Conservation (phyloP, 2,888 invertebrate species). For the Melieria crassipennis region DNA sequence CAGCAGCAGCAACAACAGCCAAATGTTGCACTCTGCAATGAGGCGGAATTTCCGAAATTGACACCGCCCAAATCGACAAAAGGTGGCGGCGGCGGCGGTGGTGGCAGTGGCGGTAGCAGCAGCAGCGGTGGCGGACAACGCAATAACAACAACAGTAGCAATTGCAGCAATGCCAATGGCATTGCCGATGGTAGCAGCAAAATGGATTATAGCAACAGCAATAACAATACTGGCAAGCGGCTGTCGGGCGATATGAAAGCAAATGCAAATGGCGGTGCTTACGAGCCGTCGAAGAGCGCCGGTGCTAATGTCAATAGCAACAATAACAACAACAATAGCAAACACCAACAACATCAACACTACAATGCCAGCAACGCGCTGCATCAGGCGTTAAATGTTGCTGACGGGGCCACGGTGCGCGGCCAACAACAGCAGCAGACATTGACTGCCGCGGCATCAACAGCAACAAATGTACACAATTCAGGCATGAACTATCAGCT, state of each 20-base stretch:
- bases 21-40: conserved; percentile 59
- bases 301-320: conserved; percentile 34
- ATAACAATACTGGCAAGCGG: conserved; percentile 44
- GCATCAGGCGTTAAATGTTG: conserved; percentile 44
- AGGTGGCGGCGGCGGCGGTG: conserved; percentile 45
- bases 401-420: conserved; percentile 26
- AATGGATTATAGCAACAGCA: conserved; percentile 45
- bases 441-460: conserved; percentile 26
- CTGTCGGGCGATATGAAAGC: conserved; percentile 49
- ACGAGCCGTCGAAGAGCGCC: conserved; percentile 19
- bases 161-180: conserved; percentile 40
- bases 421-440: conserved; percentile 1
- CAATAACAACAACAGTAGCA: conserved; percentile 47
- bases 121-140: conserved; percentile 26
- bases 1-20: conserved; percentile 46
- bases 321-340: conserved; percentile 38
- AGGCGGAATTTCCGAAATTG: conserved; percentile 65
- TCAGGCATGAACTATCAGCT: conserved; percentile 59
- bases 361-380: conserved; percentile 42
- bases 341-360: conserved; percentile 44
- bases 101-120: conserved; percentile 19
- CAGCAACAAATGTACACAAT: conserved; percentile 49
- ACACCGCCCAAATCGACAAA: conserved; percentile 65
- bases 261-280: conserved; percentile 44
- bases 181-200: conserved; percentile 49